phyloP scores from a whole-genome alignment of 2,888 invertebrate species.

The Plutella xylostella region DNA sequence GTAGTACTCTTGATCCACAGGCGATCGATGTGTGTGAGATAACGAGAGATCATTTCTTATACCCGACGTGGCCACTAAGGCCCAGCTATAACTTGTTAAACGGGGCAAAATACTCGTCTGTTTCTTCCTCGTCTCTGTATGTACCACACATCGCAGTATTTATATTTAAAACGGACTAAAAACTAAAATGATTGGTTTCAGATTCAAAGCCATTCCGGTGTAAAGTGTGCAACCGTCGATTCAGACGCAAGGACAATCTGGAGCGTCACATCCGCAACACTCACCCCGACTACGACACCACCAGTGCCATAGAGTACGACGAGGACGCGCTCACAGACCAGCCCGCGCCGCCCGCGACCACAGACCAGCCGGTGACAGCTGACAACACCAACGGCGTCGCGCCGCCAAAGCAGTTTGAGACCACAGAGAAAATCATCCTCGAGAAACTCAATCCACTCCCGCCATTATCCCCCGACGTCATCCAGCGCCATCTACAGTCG shows the following conservation, averaged over 20 bases:
- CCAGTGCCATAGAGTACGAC: constrained; percentile 45
- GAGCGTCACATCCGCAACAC: constrained; percentile 81
- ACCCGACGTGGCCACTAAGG: no score
- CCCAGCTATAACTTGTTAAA: no score
- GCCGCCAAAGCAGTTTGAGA: constrained; percentile 14
- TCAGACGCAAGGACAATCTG: constrained; percentile 82
- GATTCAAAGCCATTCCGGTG: constrained; percentile 79
- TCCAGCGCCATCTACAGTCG: constrained; percentile 35
- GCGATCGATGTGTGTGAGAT: no score
- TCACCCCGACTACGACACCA: constrained; percentile 67
- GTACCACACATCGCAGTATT: no score
- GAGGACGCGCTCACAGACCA: constrained; percentile 33
- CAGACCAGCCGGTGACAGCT: constrained; percentile 2
- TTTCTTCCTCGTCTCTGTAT: no score
- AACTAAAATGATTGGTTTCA: constrained; percentile 31
- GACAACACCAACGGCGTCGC: background rate
- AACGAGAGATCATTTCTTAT: no score
- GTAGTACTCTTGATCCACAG: no score
- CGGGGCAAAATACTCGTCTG: no score
- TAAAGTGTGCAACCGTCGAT: constrained; percentile 75
- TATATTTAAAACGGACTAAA: no score
- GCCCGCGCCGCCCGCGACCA: constrained; percentile 12
- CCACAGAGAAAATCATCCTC: constrained; percentile 36
- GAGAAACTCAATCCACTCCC: constrained; percentile 48
- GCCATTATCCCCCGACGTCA: constrained; percentile 30